Percentiles rank a stretch among this genome's conserved stretches.
Conservation (phyloP, 2,113 vertebrate genomes). For the Peucedramus taeniatus region DNA sequence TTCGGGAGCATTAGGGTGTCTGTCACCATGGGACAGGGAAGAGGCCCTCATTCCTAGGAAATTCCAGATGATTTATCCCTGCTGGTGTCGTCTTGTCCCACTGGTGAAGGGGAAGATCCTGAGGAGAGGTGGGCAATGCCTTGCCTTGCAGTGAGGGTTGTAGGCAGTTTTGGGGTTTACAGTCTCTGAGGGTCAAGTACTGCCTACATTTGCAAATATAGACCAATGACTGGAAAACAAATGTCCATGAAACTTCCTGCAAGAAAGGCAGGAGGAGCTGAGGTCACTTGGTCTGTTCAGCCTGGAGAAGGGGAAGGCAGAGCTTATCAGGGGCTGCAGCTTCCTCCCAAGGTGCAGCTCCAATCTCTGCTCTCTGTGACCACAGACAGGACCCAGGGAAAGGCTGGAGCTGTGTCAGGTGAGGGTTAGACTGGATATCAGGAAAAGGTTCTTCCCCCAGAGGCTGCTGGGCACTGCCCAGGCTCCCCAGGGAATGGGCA, state of each 20-base stretch:
- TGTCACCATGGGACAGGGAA: neutral
- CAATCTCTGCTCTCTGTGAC: neutral
- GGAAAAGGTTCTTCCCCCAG: neutral
- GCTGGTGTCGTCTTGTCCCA: neutral
- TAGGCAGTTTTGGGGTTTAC: neutral
- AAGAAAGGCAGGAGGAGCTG: neutral
- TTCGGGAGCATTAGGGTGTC: neutral
- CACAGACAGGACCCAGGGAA: neutral
- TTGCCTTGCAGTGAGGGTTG: neutral
- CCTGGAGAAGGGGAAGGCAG: neutral
- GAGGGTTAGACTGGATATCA: neutral
- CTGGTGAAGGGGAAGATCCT: neutral
- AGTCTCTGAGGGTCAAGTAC: fast-evolving
- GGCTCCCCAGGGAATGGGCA: neutral
- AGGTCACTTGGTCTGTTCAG: neutral
- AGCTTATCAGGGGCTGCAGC: neutral
- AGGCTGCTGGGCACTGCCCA: fast-evolving
- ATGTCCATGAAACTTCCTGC: neutral
- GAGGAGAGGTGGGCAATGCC: neutral
- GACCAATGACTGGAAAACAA: neutral
- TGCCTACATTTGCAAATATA: neutral
- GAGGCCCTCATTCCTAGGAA: neutral
- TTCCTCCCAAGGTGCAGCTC: neutral
- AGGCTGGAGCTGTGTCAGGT: neutral
- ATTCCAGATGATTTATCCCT: neutral